Conservation (phyloP, 1,140 invertebrate genomes). For the Diorhabda sublineata region DNA sequence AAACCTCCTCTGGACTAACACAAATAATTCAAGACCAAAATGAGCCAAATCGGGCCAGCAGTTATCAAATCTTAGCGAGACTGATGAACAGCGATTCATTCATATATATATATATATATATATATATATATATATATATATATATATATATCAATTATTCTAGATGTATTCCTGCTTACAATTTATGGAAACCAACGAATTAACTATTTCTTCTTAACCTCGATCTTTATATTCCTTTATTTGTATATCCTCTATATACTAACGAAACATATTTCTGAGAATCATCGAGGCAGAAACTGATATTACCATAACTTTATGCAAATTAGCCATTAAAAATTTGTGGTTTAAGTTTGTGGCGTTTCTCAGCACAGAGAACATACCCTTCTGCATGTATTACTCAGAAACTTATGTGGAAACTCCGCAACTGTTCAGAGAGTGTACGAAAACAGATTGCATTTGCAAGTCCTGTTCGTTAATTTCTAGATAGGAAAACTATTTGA, state of each 20-base stretch:
- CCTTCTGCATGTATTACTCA: conserved; percentile 1
- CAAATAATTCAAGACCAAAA: too few species aligned
- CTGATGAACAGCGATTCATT: too few species aligned
- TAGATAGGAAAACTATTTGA: not conserved
- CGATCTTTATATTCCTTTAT: not conserved
- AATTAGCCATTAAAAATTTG: conserved; percentile 3
- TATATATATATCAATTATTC: too few species aligned
- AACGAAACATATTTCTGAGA: not conserved
- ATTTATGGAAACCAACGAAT: too few species aligned
- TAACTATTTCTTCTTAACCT: too few species aligned
- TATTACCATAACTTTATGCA: conserved; percentile 1
- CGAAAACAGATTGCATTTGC: conserved; percentile 1
- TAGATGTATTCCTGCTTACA: too few species aligned
- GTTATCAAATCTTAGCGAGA: too few species aligned
- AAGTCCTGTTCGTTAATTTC: not conserved
- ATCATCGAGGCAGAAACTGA: conserved; percentile 1
- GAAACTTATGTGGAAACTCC: not conserved
- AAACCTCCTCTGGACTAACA: too few species aligned
- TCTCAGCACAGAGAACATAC: conserved; percentile 1
- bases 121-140: too few species aligned
- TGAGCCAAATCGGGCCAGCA: too few species aligned
- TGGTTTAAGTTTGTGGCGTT: not conserved
- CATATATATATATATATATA: too few species aligned
- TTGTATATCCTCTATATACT: not conserved
- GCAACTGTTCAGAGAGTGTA: not conserved